Evolutionary conservation across 92 coral and sea anemone genomes (phyloP).

Genomic region (Actinernus sp.): DNA sequence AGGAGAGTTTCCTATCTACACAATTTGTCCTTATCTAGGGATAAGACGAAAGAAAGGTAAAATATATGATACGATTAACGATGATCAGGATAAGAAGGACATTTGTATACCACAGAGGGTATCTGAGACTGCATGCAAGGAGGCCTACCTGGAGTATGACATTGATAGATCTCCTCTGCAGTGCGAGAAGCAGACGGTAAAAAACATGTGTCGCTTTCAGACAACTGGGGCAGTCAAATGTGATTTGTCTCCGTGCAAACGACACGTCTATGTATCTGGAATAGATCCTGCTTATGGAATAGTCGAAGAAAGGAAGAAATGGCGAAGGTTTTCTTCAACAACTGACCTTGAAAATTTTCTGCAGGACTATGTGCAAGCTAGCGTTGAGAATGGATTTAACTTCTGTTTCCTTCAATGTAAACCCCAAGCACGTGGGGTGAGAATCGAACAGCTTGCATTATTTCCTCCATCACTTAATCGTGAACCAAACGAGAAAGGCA

Average conservation of each 20-base stretch:
- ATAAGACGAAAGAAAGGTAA: constrained; percentile 30
- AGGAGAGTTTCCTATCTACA: constrained; percentile 33
- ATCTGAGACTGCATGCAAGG: constrained; percentile 57
- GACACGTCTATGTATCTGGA: constrained; percentile 63
- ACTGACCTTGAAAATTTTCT: constrained; percentile 57
- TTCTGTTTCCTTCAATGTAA: constrained; percentile 81
- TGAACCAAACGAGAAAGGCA: constrained; percentile 7
- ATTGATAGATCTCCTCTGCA: constrained; percentile 51
- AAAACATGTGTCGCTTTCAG: constrained; percentile 51
- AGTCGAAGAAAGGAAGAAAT: constrained; percentile 33
- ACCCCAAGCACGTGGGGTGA: constrained; percentile 11
- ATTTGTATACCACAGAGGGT: constrained; percentile 51
- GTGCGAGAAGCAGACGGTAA: constrained; percentile 32
- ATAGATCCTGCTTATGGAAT: constrained; percentile 78
- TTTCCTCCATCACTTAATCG: constrained; percentile 70
- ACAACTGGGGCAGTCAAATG: constrained; percentile 67
- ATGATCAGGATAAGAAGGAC: constrained; percentile 6
- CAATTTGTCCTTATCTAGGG: constrained; percentile 70
- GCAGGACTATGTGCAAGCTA: constrained; percentile 40
- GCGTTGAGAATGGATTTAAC: constrained; percentile 62
- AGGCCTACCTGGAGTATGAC: constrained; percentile 70
- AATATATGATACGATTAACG: background rate
- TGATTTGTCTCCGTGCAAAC: constrained; percentile 67
- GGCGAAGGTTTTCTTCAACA: constrained; percentile 23
- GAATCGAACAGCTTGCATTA: constrained; percentile 60